Conservation (phyloP, 2,888 invertebrate species). For the Rapana venosa region DNA sequence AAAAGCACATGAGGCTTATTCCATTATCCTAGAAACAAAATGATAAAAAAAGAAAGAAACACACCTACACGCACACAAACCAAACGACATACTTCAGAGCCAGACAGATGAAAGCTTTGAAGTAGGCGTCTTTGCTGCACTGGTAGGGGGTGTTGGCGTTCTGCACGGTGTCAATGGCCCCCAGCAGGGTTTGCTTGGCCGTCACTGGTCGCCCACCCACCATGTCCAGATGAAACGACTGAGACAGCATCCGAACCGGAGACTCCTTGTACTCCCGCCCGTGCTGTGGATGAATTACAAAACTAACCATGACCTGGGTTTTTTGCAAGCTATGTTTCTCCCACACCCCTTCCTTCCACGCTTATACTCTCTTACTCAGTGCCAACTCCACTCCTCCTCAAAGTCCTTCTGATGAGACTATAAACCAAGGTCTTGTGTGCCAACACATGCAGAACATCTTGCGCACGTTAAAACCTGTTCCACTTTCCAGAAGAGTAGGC, state of each 20-base stretch:
- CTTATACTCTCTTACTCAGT: too few species aligned
- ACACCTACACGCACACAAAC: background rate
- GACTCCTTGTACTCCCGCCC: conserved; percentile 93
- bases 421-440: too few species aligned
- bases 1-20: too few species aligned
- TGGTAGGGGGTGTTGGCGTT: conserved; percentile 91
- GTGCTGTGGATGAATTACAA: background rate
- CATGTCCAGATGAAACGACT: conserved; percentile 95
- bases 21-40: too few species aligned
- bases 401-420: too few species aligned
- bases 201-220: conserved; percentile 91
- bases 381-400: too few species aligned
- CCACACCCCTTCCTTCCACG: too few species aligned
- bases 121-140: conserved; percentile 95
- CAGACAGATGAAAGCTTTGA: conserved; percentile 98
- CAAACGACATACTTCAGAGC: conserved; percentile 84
- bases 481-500: too few species aligned
- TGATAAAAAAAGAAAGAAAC: background rate
- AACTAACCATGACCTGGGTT: background rate
- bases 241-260: conserved; percentile 95
- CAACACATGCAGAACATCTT: too few species aligned
- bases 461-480: too few species aligned
- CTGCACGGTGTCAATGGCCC: conserved; percentile 94
- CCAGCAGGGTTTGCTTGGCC: conserved; percentile 92
- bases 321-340: too few species aligned